Evolutionary conservation across 2,113 vertebrate species (phyloP).

Genomic region (Willisornis vidua): DNA sequence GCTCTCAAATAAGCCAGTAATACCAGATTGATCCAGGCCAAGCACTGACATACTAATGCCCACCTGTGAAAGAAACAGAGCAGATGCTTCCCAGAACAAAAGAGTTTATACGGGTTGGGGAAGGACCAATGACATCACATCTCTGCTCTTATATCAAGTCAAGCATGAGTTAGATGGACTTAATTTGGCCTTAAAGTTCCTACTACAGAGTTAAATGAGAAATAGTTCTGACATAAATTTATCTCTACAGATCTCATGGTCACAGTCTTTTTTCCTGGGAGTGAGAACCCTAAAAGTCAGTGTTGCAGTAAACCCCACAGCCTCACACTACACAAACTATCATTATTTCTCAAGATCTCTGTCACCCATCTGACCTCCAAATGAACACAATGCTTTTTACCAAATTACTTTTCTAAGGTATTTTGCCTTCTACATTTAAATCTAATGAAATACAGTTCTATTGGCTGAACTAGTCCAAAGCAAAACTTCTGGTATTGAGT

Average conservation of each 20-base stretch:
- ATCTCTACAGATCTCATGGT: neutral
- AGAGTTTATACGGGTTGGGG: neutral
- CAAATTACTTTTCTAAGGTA: neutral
- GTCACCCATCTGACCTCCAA: neutral
- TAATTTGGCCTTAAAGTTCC: neutral
- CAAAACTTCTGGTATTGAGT: neutral
- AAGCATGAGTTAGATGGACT: neutral
- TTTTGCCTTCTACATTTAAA: neutral
- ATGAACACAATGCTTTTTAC: neutral
- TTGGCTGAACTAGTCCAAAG: neutral
- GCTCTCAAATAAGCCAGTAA: neutral
- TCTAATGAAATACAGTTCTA: neutral
- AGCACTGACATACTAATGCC: neutral
- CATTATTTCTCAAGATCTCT: neutral
- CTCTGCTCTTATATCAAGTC: neutral
- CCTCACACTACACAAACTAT: neutral
- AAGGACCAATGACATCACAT: neutral
- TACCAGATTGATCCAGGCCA: neutral
- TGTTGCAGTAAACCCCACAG: fast-evolving
- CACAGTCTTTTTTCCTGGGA: neutral
- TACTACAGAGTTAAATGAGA: neutral
- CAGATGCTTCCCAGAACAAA: fast-evolving
- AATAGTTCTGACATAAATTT: neutral
- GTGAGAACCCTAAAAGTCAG: neutral
- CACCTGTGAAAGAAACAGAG: neutral